Base-by-base conservation (phyloP, 2,888 invertebrate genomes). In the Eurytoma adleriae region DNA sequence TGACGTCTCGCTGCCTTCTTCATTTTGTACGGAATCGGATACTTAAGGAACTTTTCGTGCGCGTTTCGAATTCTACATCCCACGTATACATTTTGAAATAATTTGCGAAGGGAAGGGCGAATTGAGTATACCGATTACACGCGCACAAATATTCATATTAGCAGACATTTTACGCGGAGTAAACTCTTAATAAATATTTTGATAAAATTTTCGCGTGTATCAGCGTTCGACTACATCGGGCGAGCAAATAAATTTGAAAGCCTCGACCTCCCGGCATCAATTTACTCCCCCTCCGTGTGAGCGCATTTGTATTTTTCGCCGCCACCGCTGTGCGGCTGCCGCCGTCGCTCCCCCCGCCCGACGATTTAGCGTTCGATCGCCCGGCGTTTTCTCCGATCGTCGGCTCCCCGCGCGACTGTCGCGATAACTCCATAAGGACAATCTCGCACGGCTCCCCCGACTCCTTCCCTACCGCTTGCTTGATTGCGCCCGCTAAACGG, bases 401-500 rank as follows among this genome's bases (percentile, higher is more conserved):
- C 30, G 54, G n/a, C 54, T 14, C 54, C 54, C 16, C 54, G 54
- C n/a, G 54, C 54, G 14, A 14, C n/a, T 54, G 54, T n/a, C 14
- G 54, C 54, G 16, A 40, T 40, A 40, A 66, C 7, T 18, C 56
- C n/a, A 16, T n/a, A n/a, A 59, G 48, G 14, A 48, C 70, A 70
- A 59, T 70, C 70, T 70, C 59, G 57, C 16, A 16, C 3, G 14
- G 54, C 20, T 48, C 10, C 27, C 24, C 3, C 50, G 7, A 50
- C 20, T 48, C 20, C 27, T 2, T 54, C n/a, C 10, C 66, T 20
- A 18, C 20, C 14, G 4, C n/a, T n/a, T 18, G 54, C 50, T n/a
- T 62, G 71, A 78, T 78, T 78, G 59, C 71, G 78, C 20, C 14
- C 62, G 7, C 30, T 71, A 71, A 78, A 71, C 48, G 57, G 57